A percentile compares a stretch with the other conserved stretches of the same genome.
Evolutionary conservation across 2,888 invertebrate genomes (phyloP).

Genomic region (Automeris io): DNA sequence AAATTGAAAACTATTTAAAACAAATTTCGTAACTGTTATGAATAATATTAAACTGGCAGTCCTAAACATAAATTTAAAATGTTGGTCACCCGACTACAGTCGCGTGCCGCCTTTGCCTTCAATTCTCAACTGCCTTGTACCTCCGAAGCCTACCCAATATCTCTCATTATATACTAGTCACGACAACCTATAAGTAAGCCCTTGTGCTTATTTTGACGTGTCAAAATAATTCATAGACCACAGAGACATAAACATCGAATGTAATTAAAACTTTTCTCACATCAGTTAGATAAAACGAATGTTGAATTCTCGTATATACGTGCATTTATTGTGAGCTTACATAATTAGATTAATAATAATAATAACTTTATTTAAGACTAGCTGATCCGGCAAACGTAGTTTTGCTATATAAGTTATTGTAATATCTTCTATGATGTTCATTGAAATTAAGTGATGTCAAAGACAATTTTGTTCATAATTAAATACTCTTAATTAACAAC

Average conservation of each 20-base stretch:
- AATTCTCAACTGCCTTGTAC: slow-evolving; percentile 25
- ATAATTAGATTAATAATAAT: no score
- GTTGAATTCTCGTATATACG: no score
- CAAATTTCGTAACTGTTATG: neutral
- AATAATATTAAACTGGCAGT: neutral
- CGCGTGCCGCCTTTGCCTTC: slow-evolving; percentile 37
- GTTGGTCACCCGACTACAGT: slow-evolving; percentile 19
- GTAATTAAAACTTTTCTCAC: no score
- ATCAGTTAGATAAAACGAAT: no score
- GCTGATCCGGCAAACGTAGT: no score
- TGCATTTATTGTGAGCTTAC: no score
- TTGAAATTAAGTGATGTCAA: no score
- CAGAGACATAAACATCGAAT: slow-evolving; percentile 19
- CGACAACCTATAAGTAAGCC: slow-evolving; percentile 21
- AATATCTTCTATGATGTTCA: no score
- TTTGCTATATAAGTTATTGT: no score
- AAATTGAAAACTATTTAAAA: neutral
- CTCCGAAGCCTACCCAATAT: slow-evolving; percentile 30
- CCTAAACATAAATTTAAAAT: neutral
- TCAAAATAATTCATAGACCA: slow-evolving; percentile 22
- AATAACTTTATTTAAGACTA: no score
- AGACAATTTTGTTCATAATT: no score
- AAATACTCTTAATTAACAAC: no score
- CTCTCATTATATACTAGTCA: slow-evolving; percentile 33
- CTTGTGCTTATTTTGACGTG: slow-evolving; percentile 18